These are phyloP conservation scores for Acronicta aceris DNA, from an alignment of 2,888 invertebrate species.

Conservation along the genomic window DNA sequence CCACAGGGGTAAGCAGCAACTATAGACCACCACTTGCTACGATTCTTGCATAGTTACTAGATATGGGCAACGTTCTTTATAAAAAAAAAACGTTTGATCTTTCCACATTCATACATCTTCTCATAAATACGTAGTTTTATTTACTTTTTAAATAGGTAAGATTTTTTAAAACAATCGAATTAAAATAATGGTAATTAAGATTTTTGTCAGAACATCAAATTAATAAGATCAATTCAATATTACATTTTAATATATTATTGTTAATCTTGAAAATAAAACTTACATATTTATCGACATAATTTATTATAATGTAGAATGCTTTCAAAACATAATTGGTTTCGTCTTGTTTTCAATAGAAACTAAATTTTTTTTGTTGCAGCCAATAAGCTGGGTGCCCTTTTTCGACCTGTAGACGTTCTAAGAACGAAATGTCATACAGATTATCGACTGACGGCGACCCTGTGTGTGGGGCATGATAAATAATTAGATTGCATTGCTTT, in stretches of 20 bases:
- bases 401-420: constrained; percentile 78
- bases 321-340: constrained; percentile 63
- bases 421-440: constrained; percentile 77
- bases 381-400: constrained; percentile 70
- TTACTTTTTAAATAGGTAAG: too few relatives aligned
- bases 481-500: constrained; percentile 60
- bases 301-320: constrained; percentile 51
- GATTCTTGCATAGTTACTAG: too few relatives aligned
- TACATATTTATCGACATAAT: constrained; percentile 28
- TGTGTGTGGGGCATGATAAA: constrained; percentile 68
- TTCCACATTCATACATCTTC: too few relatives aligned
- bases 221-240: not conserved
- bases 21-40: too few relatives aligned
- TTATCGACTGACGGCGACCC: constrained; percentile 75
- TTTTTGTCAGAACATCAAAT: not conserved
- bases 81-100: too few relatives aligned
- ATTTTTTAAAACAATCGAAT: too few relatives aligned
- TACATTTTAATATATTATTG: not conserved
- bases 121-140: too few relatives aligned
- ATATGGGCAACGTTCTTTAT: too few relatives aligned
- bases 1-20: too few relatives aligned
- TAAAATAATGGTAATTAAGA: not conserved
- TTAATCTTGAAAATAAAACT: not conserved
- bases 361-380: constrained; percentile 67
- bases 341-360: constrained; percentile 63